A percentile compares a stretch with the other conserved stretches of the same genome.
phyloP scores from a whole-genome alignment of 2,797 vertebrate genomes.

The Pseudotriccus pelzelni region DNA sequence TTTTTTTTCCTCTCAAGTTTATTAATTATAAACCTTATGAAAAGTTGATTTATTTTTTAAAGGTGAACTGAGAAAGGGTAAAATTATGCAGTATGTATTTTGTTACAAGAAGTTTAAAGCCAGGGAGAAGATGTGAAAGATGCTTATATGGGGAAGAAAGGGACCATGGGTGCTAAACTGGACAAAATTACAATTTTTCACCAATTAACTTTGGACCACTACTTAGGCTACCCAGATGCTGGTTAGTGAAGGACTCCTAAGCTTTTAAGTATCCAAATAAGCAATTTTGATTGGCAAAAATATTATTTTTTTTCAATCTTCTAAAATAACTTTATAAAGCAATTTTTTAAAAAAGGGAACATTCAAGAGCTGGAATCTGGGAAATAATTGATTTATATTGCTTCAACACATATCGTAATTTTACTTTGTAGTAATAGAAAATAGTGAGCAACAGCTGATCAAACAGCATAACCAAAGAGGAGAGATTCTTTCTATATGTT shows the following conservation, averaged over 20 bases:
- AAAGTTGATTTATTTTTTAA: not conserved
- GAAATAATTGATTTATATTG: not conserved
- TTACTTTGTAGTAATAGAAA: not conserved
- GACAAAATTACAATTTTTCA: not conserved
- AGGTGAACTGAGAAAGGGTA: not conserved
- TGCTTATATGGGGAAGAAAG: not conserved
- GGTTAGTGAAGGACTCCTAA: not conserved
- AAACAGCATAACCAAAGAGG: not conserved
- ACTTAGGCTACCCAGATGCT: not conserved
- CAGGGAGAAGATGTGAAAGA: not conserved
- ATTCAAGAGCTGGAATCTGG: not conserved
- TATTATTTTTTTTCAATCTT: not conserved
- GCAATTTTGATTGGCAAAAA: not conserved
- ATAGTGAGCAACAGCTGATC: not conserved
- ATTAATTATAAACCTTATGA: not conserved
- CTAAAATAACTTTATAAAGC: not conserved
- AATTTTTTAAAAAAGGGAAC: not conserved
- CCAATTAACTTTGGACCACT: not conserved
- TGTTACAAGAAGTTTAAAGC: not conserved
- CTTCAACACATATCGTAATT: not conserved
- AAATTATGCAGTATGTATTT: not conserved
- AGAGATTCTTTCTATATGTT: not conserved
- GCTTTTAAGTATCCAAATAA: not conserved
- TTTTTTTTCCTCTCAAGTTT: not conserved
- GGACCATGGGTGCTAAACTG: not conserved